Evolutionary conservation across 1,140 invertebrate genomes (phyloP), one percentile per base, ranked within the genome.

Genomic region (Ceratoteleas bidentatus): DNA sequence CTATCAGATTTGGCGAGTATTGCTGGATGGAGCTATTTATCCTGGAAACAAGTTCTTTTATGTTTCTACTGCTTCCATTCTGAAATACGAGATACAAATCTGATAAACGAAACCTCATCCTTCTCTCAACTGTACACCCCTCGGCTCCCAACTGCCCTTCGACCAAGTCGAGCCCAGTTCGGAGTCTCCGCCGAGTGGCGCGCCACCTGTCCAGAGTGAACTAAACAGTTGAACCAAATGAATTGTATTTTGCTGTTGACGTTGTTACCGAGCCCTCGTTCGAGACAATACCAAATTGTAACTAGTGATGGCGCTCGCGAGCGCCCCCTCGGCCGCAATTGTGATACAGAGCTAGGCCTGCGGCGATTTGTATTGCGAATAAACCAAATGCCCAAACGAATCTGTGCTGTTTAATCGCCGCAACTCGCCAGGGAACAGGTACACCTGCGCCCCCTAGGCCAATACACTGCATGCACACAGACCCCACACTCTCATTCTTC

Each of bases 211-310:
- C 7, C 6, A n/a, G 43, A 47, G 7, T 10, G 43, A 10, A 6
- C n/a, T 7, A 47, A 13, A 4, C 43, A 13, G 54, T 61, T 43
- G 54, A 38, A 73, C 40, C 32, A 47, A 66, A 60, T 52, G 15
- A 60, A 74, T 33, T 61, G 61, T 68, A 75, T n/a, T 47, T 70
- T 52, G 53, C 11, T 58, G 74, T 77, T 77, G 40, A 64, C 13
- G 33, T 61, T 60, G 49, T 61, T 53, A 56, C 16, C 16, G 47
- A 38, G 13, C 2, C 43, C 6, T 53, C 15, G 9, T 34, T 36
- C 13, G n/a, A 49, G 53, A 78, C 50, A 60, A 64, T 70, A 70
- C 65, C 75, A 77, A 78, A 78, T 60, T 72, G 60, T 64, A 53
- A 68, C 0, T 47, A 62, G 57, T 72, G 32, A 61, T 64, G 47